A percentile compares a stretch with the other conserved stretches of the same genome.
These are phyloP conservation scores for Muntiacus muntjak DNA, from an alignment of 2,113 vertebrate genomes.

Conservation along the genomic window DNA sequence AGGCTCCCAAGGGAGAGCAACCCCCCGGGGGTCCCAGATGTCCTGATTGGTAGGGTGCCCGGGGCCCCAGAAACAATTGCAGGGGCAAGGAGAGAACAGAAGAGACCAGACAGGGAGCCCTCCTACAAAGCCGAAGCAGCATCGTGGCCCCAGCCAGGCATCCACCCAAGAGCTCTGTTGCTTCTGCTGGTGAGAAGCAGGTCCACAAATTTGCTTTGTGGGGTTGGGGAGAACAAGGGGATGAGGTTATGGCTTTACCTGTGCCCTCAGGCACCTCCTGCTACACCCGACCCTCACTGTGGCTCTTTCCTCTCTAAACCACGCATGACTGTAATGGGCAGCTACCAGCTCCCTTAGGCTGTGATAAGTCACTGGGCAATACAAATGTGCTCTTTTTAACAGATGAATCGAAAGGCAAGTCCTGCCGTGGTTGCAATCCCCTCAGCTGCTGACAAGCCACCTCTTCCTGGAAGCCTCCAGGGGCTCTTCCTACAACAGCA, in stretches of 20 bases:
- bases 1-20: background rate
- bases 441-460: background rate
- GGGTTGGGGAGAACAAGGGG: background rate
- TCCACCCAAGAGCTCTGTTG: background rate
- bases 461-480: background rate
- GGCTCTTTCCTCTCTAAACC: background rate
- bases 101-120: background rate
- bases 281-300: too few relatives aligned
- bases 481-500: background rate
- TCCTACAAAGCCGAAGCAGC: fast-evolving
- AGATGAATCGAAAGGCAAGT: background rate
- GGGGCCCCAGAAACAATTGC: background rate
- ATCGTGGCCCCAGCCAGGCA: background rate
- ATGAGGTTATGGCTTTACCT: background rate
- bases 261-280: background rate
- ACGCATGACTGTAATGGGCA: background rate
- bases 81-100: background rate
- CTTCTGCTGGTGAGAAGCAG: background rate
- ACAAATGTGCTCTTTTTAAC: background rate
- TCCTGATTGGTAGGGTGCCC: fast-evolving
- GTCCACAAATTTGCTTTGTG: background rate
- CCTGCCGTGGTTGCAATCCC: background rate
- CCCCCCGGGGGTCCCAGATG: fast-evolving
- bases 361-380: fast-evolving
- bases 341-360: fast-evolving